These are phyloP conservation scores for Agriotes lineatus DNA, from an alignment of 2,888 invertebrate species.

Conservation along the genomic window DNA sequence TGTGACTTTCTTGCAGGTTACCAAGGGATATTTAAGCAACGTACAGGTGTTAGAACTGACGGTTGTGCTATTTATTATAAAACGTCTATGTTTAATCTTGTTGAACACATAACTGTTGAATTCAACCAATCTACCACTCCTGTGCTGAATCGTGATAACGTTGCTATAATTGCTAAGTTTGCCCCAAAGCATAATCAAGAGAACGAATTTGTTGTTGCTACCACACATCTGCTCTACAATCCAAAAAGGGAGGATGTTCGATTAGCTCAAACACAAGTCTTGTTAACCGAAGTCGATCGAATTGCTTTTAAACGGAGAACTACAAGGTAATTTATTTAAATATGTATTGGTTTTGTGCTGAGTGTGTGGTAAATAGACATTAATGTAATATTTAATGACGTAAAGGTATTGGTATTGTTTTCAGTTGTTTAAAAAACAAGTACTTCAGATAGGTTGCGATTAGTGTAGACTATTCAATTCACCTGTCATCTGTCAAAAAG, in stretches of 20 bases:
- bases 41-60: slow-evolving; percentile 84
- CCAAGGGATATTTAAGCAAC: slow-evolving; percentile 82
- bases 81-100: slow-evolving; percentile 73
- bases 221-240: slow-evolving; percentile 95
- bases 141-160: slow-evolving; percentile 86
- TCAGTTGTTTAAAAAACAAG: too few relatives aligned
- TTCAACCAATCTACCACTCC: slow-evolving; percentile 73
- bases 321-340: slow-evolving; percentile 1
- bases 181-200: slow-evolving; percentile 67
- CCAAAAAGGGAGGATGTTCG: slow-evolving; percentile 90
- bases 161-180: slow-evolving; percentile 86
- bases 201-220: slow-evolving; percentile 82
- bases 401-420: too few relatives aligned
- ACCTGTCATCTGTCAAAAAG: too few relatives aligned
- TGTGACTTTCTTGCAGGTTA: slow-evolving; percentile 71
- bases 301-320: slow-evolving; percentile 78
- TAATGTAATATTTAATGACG: too few relatives aligned
- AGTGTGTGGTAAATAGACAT: too few relatives aligned
- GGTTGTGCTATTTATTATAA: slow-evolving; percentile 93
- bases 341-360: too few relatives aligned
- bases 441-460: too few relatives aligned
- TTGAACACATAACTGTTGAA: slow-evolving; percentile 79
- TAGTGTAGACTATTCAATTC: too few relatives aligned
- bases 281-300: slow-evolving; percentile 88
- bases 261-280: slow-evolving; percentile 86